Percentiles rank a stretch among this genome's conserved stretches.
Evolutionary conservation across 2,797 vertebrate genomes (phyloP).

Genomic region (Betta splendens): DNA sequence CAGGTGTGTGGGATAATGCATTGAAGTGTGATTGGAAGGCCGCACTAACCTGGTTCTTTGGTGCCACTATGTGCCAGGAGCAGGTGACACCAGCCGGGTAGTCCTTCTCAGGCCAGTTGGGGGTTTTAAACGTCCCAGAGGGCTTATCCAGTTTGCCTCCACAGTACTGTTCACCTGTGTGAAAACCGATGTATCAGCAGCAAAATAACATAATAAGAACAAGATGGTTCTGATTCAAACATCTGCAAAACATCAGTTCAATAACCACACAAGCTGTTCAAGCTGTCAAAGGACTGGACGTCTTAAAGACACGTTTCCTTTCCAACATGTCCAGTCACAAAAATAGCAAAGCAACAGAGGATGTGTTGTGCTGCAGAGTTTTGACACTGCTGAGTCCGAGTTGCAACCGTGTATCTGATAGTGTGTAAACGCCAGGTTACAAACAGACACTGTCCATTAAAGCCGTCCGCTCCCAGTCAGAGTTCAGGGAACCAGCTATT

Average conservation of each 20-base stretch:
- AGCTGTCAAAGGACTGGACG: conserved; percentile 6
- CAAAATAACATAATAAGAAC: conserved; percentile 25
- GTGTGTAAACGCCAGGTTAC: conserved; percentile 20
- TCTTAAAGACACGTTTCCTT: conserved; percentile 9
- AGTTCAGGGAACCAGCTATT: conserved; percentile 54
- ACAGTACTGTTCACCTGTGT: conserved; percentile 95
- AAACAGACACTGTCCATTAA: conserved; percentile 35
- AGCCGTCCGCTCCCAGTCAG: conserved; percentile 40
- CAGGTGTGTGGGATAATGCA: conserved; percentile 18
- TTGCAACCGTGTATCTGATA: conserved; percentile 8
- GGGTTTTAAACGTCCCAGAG: conserved; percentile 91
- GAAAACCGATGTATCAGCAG: conserved; percentile 3
- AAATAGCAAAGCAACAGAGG: conserved; percentile 39
- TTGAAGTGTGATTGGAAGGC: not conserved
- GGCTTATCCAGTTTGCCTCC: conserved; percentile 92
- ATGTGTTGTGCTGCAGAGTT: conserved; percentile 19
- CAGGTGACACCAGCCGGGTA: conserved; percentile 96
- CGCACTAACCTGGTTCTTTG: conserved; percentile 89
- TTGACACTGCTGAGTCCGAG: conserved; percentile 25
- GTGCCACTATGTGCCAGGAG: conserved; percentile 95
- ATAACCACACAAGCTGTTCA: conserved; percentile 22
- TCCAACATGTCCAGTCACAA: conserved; percentile 16
- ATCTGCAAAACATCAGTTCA: conserved; percentile 31
- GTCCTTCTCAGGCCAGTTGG: conserved; percentile 97
- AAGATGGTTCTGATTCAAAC: conserved; percentile 21